Percentiles rank a stretch among this genome's conserved stretches.
Evolutionary conservation across 1,140 invertebrate species (phyloP).

Genomic region (Anastrepha obliqua): DNA sequence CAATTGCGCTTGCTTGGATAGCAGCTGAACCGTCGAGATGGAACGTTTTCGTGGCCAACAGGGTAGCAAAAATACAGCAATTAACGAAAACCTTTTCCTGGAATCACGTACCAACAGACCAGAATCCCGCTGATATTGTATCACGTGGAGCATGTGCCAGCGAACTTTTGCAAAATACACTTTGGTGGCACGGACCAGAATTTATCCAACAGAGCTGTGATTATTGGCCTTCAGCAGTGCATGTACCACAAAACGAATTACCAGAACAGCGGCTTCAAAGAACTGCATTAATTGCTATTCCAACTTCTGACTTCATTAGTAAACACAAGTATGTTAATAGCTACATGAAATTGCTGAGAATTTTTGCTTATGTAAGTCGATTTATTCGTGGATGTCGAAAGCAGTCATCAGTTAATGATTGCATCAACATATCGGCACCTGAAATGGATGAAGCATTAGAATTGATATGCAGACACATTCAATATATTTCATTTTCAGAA

Average conservation of each 20-base stretch:
- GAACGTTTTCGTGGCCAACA: constrained; percentile 66
- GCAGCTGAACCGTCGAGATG: background rate
- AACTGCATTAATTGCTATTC: constrained; percentile 34
- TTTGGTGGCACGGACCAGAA: constrained; percentile 72
- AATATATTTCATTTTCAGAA: no score
- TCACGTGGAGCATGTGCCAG: constrained; percentile 69
- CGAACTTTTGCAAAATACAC: constrained; percentile 60
- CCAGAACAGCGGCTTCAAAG: constrained; percentile 45
- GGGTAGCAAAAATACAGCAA: constrained; percentile 69
- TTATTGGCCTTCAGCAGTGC: constrained; percentile 29
- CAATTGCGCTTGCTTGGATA: constrained; percentile 22
- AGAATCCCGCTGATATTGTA: constrained; percentile 74
- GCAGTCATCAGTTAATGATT: constrained; percentile 19
- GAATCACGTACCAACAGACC: constrained; percentile 63
- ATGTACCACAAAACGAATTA: background rate
- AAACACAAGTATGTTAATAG: constrained; percentile 25
- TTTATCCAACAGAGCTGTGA: constrained; percentile 51
- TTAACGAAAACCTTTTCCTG: constrained; percentile 62
- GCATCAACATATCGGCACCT: constrained; percentile 37
- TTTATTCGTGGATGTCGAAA: constrained; percentile 40
- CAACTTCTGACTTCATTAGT: background rate
- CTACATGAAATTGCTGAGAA: constrained; percentile 38
- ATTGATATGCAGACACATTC: constrained; percentile 56
- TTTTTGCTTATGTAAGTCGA: constrained; percentile 54
- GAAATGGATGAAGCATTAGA: constrained; percentile 56